phyloP scores from a whole-genome alignment of 1,140 invertebrate genomes.

The Drosophila pallidifrons region DNA sequence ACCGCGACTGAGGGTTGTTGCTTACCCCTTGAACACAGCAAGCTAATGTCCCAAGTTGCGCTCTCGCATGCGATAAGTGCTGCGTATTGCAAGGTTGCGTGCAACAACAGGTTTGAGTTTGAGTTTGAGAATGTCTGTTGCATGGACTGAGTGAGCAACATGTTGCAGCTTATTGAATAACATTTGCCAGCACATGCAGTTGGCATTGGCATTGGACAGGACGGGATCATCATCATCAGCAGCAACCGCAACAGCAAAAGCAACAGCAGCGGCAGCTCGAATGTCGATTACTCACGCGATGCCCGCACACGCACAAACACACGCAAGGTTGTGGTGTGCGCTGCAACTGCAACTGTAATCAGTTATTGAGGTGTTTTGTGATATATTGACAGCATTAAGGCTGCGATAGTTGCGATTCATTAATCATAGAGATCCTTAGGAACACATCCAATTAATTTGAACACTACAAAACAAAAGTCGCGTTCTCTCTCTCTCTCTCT shows the following conservation, averaged over 20 bases:
- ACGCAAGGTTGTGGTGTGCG: slow-evolving; percentile 11
- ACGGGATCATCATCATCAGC: slow-evolving; percentile 68
- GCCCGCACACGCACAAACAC: slow-evolving; percentile 47
- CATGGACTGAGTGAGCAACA: slow-evolving; percentile 48
- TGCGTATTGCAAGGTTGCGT: slow-evolving; percentile 26
- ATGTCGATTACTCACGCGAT: slow-evolving; percentile 63
- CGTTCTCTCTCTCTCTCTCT: background rate
- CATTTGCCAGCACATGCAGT: slow-evolving; percentile 35
- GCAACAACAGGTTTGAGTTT: slow-evolving; percentile 76
- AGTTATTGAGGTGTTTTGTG: slow-evolving; percentile 64
- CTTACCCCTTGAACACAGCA: slow-evolving; percentile 5
- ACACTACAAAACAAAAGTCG: slow-evolving; percentile 57
- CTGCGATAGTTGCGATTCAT: slow-evolving; percentile 65
- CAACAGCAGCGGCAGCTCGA: background rate
- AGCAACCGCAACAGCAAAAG: slow-evolving; percentile 26
- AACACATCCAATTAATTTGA: slow-evolving; percentile 64
- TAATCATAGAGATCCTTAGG: slow-evolving; percentile 77
- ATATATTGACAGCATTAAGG: slow-evolving; percentile 80
- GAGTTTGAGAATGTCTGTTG: slow-evolving; percentile 38
- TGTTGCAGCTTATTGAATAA: slow-evolving; percentile 56
- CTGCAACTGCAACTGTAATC: slow-evolving; percentile 46
- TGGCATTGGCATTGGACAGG: slow-evolving; percentile 52
- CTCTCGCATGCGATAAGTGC: slow-evolving; percentile 67
- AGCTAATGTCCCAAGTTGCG: background rate
- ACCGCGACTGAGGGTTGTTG: slow-evolving; percentile 46